phyloP scores from a whole-genome alignment of 2,888 invertebrate species.

The Polylopha cassiicola region DNA sequence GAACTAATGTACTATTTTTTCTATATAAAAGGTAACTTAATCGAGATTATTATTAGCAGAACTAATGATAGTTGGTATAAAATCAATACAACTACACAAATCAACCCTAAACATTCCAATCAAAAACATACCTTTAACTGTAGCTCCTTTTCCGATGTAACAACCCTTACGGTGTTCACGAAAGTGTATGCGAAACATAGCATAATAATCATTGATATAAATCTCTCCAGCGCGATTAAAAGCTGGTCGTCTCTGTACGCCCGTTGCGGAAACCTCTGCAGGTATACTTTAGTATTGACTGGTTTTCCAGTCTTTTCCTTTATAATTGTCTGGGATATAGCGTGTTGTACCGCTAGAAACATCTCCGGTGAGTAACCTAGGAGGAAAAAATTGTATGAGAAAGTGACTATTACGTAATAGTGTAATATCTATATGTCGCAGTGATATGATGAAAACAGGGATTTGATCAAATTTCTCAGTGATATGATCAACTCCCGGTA shows the following conservation, averaged over 20 bases:
- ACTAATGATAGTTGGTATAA: no score
- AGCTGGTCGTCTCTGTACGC: conserved; percentile 83
- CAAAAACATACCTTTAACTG: conserved; percentile 79
- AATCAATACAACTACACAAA: background rate
- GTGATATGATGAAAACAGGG: no score
- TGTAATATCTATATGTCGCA: no score
- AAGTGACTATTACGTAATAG: no score
- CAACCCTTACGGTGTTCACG: conserved; percentile 85
- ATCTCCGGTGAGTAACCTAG: conserved; percentile 66
- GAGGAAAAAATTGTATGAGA: no score
- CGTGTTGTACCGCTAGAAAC: conserved; percentile 65
- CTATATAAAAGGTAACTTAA: no score
- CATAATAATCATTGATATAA: conserved; percentile 87
- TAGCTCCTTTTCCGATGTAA: conserved; percentile 86
- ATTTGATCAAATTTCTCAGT: no score
- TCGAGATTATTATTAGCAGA: no score
- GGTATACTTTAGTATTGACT: conserved; percentile 58
- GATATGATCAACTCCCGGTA: no score
- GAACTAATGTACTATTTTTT: no score
- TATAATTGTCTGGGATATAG: conserved; percentile 63
- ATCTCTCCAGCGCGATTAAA: conserved; percentile 80
- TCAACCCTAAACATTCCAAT: conserved; percentile 8
- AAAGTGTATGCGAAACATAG: conserved; percentile 89
- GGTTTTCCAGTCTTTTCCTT: conserved; percentile 54
- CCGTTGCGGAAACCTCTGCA: conserved; percentile 85